phyloP scores from a whole-genome alignment of 1,140 invertebrate genomes.

The Meloidogyne floridensis region DNA sequence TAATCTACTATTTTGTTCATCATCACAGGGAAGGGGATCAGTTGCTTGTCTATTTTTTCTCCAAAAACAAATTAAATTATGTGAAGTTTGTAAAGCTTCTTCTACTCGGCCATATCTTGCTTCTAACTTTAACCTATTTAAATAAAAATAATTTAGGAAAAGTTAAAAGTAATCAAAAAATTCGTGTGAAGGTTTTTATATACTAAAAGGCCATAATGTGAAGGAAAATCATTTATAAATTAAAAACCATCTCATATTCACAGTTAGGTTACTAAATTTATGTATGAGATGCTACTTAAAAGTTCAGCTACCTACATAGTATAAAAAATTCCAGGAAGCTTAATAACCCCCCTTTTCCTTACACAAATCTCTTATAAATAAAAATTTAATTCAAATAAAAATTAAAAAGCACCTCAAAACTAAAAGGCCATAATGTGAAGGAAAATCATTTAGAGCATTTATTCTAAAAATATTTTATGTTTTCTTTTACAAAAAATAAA shows the following conservation, averaged over 20 bases:
- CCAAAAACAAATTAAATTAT: constrained; percentile 57
- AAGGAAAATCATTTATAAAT: constrained; percentile 57
- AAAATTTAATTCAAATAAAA: not conserved
- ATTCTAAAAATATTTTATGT: constrained; percentile 12
- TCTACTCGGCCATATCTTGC: constrained; percentile 59
- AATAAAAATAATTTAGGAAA: not conserved
- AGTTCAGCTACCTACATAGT: too few species aligned
- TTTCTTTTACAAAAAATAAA: not conserved
- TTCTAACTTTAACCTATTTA: constrained; percentile 50
- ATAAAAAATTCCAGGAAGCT: too few species aligned
- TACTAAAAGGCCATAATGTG: constrained; percentile 63
- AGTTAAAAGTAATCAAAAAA: too few species aligned
- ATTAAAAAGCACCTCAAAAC: constrained; percentile 52
- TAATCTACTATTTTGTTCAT: constrained; percentile 16
- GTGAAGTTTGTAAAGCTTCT: constrained; percentile 58
- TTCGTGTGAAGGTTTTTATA: too few species aligned
- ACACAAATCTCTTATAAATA: not conserved
- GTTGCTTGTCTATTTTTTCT: constrained; percentile 21
- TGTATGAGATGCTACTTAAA: too few species aligned
- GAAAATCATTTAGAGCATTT: constrained; percentile 59
- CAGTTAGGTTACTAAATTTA: too few species aligned
- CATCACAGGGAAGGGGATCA: constrained; percentile 29
- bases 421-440: constrained; percentile 61
- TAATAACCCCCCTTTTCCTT: too few species aligned
- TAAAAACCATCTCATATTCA: too few species aligned